Evolutionary conservation across 2,797 vertebrate genomes (phyloP).

Genomic region (Syndactyla subalaris): DNA sequence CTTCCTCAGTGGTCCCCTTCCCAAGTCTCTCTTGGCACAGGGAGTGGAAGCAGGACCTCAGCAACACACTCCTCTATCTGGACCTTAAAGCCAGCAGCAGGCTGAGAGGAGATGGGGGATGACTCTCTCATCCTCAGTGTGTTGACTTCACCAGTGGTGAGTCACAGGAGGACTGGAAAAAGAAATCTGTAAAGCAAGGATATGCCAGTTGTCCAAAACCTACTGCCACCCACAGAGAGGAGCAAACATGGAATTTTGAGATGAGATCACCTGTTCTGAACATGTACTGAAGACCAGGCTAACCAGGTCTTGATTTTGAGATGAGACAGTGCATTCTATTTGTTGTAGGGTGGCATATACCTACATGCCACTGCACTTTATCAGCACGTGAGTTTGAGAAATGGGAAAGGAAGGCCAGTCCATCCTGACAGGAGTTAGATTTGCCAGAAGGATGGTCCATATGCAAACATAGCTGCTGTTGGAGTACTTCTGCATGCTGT

Average conservation of each 20-base stretch:
- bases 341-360: neutral
- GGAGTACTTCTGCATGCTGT: neutral
- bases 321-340: neutral
- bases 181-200: neutral
- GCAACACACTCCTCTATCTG: neutral
- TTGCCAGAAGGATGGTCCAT: neutral
- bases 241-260: neutral
- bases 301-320: neutral
- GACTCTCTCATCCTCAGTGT: neutral
- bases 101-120: neutral
- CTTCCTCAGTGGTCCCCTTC: neutral
- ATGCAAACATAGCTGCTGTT: neutral
- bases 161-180: neutral
- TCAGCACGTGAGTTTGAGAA: neutral
- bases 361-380: neutral
- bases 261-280: neutral
- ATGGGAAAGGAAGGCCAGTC: neutral
- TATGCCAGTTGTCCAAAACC: neutral
- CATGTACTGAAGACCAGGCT: neutral
- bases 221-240: neutral
- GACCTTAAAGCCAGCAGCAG: neutral
- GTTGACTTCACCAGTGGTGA: neutral
- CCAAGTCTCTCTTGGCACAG: accelerated
- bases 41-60: neutral
- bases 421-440: neutral